Percentiles rank a stretch among this genome's conserved stretches.
These are phyloP conservation scores for Notoglanidium macrostoma DNA, from an alignment of 2,797 vertebrate genomes.

Conservation along the genomic window DNA sequence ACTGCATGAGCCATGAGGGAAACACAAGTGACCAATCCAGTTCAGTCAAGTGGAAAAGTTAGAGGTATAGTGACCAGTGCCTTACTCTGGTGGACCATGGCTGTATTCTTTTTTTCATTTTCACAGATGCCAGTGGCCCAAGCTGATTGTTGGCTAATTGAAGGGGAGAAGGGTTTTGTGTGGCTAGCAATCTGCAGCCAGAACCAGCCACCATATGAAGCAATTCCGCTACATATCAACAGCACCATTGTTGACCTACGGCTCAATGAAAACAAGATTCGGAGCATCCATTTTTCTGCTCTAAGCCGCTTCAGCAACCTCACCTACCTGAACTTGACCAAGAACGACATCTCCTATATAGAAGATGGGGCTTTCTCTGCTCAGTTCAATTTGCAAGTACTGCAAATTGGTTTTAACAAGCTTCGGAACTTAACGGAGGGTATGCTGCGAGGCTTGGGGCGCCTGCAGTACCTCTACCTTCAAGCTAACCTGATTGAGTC, in stretches of 20 bases:
- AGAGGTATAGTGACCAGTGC: constrained; percentile 74
- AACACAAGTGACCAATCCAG: constrained; percentile 35
- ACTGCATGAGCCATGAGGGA: constrained; percentile 38
- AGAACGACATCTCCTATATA: constrained; percentile 95
- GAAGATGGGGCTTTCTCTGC: constrained; percentile 96
- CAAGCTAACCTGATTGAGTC: constrained; percentile 97
- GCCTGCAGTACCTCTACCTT: constrained; percentile 98
- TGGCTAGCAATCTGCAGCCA: constrained; percentile 94
- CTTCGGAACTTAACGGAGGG: constrained; percentile 95
- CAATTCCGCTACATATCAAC: constrained; percentile 95
- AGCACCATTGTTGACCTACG: constrained; percentile 96
- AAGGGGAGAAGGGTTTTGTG: constrained; percentile 97
- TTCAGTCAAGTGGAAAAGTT: constrained; percentile 70
- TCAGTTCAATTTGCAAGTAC: constrained; percentile 95
- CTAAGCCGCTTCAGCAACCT: constrained; percentile 97
- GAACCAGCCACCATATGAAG: constrained; percentile 96
- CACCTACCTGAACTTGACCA: constrained; percentile 97
- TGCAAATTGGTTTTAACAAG: constrained; percentile 97
- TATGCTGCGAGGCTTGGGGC: constrained; percentile 91
- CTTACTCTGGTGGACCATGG: constrained; percentile 76
- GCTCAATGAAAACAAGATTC: constrained; percentile 98
- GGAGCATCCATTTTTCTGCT: constrained; percentile 90
- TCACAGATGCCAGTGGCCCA: constrained; percentile 75
- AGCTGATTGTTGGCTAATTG: constrained; percentile 97
- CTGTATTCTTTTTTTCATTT: constrained; percentile 77